Evolutionary conservation across 2,888 invertebrate species (phyloP), one percentile per base, ranked within the genome.

Genomic region (Tetramorium bicarinatum): DNA sequence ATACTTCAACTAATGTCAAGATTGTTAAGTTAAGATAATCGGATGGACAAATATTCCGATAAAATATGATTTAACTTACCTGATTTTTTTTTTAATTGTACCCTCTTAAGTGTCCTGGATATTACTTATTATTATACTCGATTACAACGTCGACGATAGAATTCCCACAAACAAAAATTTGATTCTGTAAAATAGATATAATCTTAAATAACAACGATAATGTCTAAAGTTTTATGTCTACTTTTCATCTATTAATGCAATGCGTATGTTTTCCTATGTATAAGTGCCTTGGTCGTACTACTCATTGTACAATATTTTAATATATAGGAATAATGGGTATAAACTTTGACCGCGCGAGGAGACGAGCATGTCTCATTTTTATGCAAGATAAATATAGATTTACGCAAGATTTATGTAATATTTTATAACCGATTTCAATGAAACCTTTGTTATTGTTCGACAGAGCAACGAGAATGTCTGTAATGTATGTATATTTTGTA

Each of bases 401-500:
- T 82, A 80, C 74, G 29, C 29, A 34, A 34, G 29, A 34, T 25
- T 79, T 25, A 25, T 67, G 7, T 44, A 69, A 59, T 47, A 71
- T 80, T 80, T 59, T 72, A 41, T 79, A 56, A 67, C 2, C 7
- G 13, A 47, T 52, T 86, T 69, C 47, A 81, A 25, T 3, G 71
- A 77, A 76, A 71, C 52, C 49, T 64, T 71, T 80, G 41, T 71
- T 71, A 69, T 38, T 66, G 41, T 38, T 82, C 47, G 25, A 62
- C 66, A 13, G 11, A 80, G 7, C 2, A 25, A 79, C n/a, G 41
- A 54, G 21, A 83, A 56, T 74, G 38, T 82, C 54, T 52, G 21
- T 34, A 76, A 76, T 67, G 72, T 76, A 41, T 64, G 25, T 83
- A 82, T 87, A 82, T 87, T 88, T 88, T 88, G 47, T 77, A 87